Conservation (phyloP, 2,113 vertebrate species). For the Passer montanus region DNA sequence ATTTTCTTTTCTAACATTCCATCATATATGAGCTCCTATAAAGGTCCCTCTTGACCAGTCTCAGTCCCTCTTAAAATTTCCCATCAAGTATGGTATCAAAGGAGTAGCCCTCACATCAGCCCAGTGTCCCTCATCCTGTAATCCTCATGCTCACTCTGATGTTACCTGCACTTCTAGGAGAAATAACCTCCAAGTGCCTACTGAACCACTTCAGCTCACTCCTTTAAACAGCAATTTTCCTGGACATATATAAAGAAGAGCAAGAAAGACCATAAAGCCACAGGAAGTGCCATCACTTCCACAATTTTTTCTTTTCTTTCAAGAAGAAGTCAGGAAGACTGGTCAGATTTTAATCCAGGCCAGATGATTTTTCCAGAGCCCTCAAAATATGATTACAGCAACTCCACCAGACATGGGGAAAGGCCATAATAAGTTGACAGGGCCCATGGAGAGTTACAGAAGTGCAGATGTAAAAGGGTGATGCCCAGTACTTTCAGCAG, state of each 20-base stretch:
- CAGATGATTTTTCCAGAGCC: background rate
- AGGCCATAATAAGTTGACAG: background rate
- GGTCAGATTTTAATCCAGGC: background rate
- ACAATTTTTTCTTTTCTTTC: background rate
- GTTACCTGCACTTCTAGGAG: background rate
- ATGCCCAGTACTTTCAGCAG: background rate
- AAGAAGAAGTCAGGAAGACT: background rate
- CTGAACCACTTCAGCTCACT: background rate
- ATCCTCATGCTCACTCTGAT: background rate
- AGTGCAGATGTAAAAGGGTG: background rate
- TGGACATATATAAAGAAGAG: background rate
- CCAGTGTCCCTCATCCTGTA: background rate
- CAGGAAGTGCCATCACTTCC: rapidly evolving
- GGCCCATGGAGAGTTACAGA: background rate
- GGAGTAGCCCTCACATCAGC: background rate
- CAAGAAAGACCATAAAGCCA: background rate
- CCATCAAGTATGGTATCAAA: background rate
- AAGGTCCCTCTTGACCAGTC: background rate
- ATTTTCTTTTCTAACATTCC: background rate
- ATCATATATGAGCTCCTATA: background rate
- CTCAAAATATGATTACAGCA: background rate
- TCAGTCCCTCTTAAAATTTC: background rate
- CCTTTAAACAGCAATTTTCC: background rate
- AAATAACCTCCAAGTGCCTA: background rate
- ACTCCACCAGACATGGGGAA: background rate